These are phyloP conservation scores for Achlya flavicornis DNA, from an alignment of 2,888 invertebrate genomes.

Conservation along the genomic window DNA sequence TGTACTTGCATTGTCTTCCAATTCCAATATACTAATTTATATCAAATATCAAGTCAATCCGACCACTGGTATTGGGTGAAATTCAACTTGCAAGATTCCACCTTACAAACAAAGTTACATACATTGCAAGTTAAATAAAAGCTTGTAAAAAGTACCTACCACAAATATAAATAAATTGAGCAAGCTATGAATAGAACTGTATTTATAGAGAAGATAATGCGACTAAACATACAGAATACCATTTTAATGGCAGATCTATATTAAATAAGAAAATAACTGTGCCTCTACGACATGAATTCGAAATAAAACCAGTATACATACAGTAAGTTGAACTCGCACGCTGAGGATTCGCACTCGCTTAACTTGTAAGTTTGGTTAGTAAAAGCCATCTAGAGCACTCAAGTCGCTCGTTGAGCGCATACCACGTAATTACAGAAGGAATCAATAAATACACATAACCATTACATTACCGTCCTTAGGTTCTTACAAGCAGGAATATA, in stretches of 20 bases:
- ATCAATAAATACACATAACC: conserved; percentile 12
- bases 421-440: conserved; percentile 9
- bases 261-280: conserved; percentile 7
- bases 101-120: no score
- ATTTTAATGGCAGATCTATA: neutral
- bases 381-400: conserved; percentile 11
- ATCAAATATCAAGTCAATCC: no score
- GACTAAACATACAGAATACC: neutral
- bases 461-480: conserved; percentile 17
- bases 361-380: conserved; percentile 12
- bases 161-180: no score
- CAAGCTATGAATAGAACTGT: neutral
- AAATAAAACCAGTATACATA: conserved; percentile 11
- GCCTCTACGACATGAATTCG: neutral
- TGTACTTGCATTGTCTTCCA: no score
- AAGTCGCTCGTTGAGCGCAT: neutral
- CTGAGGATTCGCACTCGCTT: conserved; percentile 1
- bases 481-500: neutral
- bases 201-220: neutral
- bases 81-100: no score
- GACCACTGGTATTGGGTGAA: no score
- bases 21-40: no score
- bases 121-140: no score
- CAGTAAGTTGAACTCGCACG: conserved; percentile 7
- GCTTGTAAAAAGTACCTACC: no score